phyloP scores from a whole-genome alignment of 2,797 vertebrate species.

The Chloroceryle inda region DNA sequence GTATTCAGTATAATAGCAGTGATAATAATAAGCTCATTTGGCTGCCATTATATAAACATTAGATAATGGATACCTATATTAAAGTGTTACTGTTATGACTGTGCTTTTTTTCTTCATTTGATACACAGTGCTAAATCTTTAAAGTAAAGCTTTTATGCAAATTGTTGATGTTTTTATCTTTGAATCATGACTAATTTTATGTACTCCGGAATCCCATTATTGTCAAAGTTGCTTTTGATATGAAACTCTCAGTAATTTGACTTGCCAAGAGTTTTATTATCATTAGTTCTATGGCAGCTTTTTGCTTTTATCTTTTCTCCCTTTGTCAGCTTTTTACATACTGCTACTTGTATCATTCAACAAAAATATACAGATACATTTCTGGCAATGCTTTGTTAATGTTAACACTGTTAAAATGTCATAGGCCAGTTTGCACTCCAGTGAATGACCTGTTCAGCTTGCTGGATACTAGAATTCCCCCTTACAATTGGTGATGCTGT shows the following conservation, averaged over 20 bases:
- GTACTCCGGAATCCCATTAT: slow-evolving; percentile 63
- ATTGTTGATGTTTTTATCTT: slow-evolving; percentile 76
- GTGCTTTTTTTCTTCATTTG: slow-evolving; percentile 73
- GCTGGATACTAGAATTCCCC: neutral
- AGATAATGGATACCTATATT: slow-evolving; percentile 82
- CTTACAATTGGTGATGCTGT: neutral
- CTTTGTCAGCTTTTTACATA: slow-evolving; percentile 43
- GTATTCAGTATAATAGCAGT: slow-evolving; percentile 77
- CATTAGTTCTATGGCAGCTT: slow-evolving; percentile 1
- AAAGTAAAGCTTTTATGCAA: slow-evolving; percentile 78
- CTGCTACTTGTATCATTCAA: neutral
- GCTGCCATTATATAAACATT: slow-evolving; percentile 79
- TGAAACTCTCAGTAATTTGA: slow-evolving; percentile 32
- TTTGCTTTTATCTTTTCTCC: slow-evolving; percentile 41
- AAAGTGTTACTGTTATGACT: slow-evolving; percentile 68
- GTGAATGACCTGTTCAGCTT: neutral
- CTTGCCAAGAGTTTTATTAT: slow-evolving; percentile 50
- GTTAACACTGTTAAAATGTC: neutral
- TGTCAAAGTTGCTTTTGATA: slow-evolving; percentile 60
- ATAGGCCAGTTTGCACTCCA: neutral
- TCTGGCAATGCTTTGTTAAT: neutral
- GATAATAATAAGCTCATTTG: slow-evolving; percentile 82
- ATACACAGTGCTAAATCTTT: slow-evolving; percentile 73
- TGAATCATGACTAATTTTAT: slow-evolving; percentile 69
- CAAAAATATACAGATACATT: slow-evolving; percentile 3